Conservation (phyloP, 1,140 invertebrate species). For the Meloidogyne floridensis region DNA sequence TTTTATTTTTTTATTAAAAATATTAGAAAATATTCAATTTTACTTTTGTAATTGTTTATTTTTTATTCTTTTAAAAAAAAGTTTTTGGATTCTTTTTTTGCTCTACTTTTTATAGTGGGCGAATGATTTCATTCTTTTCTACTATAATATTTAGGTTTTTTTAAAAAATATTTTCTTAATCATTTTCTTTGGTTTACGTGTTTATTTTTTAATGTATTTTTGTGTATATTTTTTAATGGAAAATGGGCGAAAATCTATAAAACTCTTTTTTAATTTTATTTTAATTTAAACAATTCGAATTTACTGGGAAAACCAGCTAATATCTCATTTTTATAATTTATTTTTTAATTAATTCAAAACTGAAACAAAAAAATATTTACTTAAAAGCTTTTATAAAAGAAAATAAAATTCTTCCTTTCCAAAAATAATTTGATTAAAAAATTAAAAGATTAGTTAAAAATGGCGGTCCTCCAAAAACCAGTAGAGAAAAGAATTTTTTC, state of each 20-base stretch:
- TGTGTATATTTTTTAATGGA: no score
- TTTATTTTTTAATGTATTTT: background rate
- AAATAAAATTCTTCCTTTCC: background rate
- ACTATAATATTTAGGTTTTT: background rate
- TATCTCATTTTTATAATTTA: no score
- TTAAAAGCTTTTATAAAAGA: background rate
- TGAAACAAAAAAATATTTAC: background rate
- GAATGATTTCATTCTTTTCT: slow-evolving; percentile 15
- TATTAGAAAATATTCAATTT: no score
- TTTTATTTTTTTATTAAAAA: no score
- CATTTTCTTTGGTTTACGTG: slow-evolving; percentile 11
- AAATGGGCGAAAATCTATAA: background rate
- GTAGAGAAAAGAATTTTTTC: background rate
- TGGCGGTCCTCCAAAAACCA: background rate
- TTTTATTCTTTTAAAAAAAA: no score
- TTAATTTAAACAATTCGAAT: background rate
- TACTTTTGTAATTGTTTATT: no score
- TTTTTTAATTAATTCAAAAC: no score
- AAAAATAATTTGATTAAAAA: slow-evolving; percentile 9
- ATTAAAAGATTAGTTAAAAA: slow-evolving; percentile 1
- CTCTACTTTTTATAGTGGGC: no score
- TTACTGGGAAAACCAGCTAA: no score
- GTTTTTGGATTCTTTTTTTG: no score
- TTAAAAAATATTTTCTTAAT: background rate
- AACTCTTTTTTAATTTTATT: background rate